Evolutionary conservation across 1,140 invertebrate genomes (phyloP).

Genomic region (Dinothrombium tinctorium): DNA sequence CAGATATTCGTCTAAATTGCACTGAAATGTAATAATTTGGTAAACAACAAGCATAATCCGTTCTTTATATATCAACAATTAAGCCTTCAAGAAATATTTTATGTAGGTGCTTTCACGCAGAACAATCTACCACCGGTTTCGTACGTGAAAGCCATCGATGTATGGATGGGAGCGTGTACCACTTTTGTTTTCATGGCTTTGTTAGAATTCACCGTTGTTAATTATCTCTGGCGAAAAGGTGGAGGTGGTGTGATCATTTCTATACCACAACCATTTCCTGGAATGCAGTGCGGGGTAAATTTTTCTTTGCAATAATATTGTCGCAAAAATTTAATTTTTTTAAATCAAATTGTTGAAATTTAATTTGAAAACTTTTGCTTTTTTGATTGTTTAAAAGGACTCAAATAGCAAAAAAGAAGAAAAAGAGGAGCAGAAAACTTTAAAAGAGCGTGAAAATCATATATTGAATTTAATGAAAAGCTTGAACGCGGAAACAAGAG

Average conservation of each 20-base stretch:
- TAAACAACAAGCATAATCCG: too few species aligned
- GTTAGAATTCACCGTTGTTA: conserved; percentile 24
- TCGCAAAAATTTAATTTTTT: background rate
- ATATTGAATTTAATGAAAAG: too few species aligned
- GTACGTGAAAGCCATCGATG: conserved; percentile 30
- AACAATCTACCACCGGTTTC: conserved; percentile 21
- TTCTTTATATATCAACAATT: too few species aligned
- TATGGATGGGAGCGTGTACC: conserved; percentile 29
- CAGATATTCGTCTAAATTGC: too few species aligned
- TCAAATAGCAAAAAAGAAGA: too few species aligned
- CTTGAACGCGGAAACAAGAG: background rate
- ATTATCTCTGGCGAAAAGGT: conserved; percentile 18
- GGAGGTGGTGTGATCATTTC: background rate
- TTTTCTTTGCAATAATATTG: background rate
- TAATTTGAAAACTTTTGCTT: background rate
- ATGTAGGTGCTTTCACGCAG: too few species aligned
- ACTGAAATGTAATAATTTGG: too few species aligned
- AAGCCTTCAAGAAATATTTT: too few species aligned
- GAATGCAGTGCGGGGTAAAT: background rate
- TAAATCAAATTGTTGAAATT: background rate
- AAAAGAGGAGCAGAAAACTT: too few species aligned
- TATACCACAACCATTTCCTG: background rate
- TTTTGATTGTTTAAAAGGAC: background rate
- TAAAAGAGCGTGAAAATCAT: too few species aligned
- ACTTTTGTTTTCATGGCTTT: conserved; percentile 25